Conservation (phyloP, 2,888 invertebrate genomes). For the Nebria salina region DNA sequence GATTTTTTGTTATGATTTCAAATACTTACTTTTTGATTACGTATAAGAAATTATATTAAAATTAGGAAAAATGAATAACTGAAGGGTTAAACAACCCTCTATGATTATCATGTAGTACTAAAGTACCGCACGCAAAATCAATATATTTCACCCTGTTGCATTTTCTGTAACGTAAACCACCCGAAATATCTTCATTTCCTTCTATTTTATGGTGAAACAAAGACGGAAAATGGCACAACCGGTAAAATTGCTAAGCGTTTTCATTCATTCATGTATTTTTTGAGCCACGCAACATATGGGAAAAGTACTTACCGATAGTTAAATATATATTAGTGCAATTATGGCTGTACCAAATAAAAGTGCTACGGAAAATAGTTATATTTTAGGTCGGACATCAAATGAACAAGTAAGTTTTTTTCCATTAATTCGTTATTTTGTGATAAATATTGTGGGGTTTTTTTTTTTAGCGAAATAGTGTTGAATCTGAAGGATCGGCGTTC, state of each 20-base stretch:
- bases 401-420: slow-evolving; percentile 33
- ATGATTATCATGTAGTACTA: no score
- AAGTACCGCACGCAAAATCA: background rate
- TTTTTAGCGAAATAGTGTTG: slow-evolving; percentile 69
- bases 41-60: no score
- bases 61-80: no score
- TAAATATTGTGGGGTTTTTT: background rate
- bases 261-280: background rate
- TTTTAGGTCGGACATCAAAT: slow-evolving; percentile 20
- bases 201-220: background rate
- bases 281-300: background rate
- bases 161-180: background rate
- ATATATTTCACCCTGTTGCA: background rate
- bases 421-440: background rate
- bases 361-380: slow-evolving; percentile 40
- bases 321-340: background rate
- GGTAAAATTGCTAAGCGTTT: no score
- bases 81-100: no score
- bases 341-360: slow-evolving; percentile 31
- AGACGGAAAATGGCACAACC: background rate
- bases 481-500: slow-evolving; percentile 71
- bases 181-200: background rate
- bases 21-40: no score
- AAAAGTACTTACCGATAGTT: background rate
- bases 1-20: no score